Percentiles rank a stretch among this genome's conserved stretches.
phyloP scores from a whole-genome alignment of 2,888 invertebrate genomes.

The Polylopha cassiicola region DNA sequence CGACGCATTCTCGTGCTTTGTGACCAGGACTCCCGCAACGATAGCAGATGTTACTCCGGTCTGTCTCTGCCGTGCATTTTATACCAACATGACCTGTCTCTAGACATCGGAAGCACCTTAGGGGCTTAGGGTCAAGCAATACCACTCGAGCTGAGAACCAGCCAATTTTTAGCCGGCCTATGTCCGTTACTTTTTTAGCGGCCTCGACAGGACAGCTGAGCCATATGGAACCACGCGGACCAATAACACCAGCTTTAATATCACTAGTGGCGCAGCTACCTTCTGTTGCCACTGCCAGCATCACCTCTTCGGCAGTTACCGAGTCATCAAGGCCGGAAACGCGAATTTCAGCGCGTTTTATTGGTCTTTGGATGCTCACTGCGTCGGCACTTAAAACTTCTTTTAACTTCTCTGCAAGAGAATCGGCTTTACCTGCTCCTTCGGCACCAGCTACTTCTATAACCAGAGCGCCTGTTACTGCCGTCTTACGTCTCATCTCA shows the following conservation, averaged over 20 bases:
- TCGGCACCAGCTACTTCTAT: too few relatives aligned
- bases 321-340: constrained; percentile 26
- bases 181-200: constrained; percentile 19
- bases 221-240: neutral
- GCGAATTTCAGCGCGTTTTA: constrained; percentile 19
- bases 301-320: constrained; percentile 8
- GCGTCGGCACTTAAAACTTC: neutral
- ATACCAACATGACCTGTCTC: constrained; percentile 16
- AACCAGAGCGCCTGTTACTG: neutral
- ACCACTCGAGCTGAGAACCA: constrained; percentile 22
- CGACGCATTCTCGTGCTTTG: neutral
- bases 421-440: neutral
- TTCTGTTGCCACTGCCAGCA: constrained; percentile 7
- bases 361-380: constrained; percentile 14
- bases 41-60: neutral
- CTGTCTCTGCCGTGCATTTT: constrained; percentile 2
- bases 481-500: neutral
- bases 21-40: neutral
- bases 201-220: constrained; percentile 20
- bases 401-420: too few relatives aligned
- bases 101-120: constrained; percentile 24
- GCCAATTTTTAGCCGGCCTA: constrained; percentile 19
- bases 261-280: constrained; percentile 5
- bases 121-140: constrained; percentile 6
- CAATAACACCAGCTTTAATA: constrained; percentile 12